Conservation (phyloP, 2,113 vertebrate genomes). For the Xerus inauris region DNA sequence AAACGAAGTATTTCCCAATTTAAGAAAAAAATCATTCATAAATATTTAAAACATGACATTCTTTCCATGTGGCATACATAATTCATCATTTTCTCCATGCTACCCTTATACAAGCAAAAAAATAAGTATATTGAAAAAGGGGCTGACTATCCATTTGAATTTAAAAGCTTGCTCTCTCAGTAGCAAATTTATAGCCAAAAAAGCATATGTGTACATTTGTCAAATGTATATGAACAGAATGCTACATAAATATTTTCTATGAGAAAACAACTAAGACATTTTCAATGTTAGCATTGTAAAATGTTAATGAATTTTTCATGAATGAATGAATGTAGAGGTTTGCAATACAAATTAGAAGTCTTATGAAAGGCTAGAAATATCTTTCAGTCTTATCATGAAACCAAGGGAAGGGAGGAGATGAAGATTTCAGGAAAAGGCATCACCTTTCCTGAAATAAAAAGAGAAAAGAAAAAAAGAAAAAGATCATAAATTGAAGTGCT, state of each 20-base stretch:
- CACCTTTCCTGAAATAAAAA: background rate
- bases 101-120: slow-evolving; percentile 66
- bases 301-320: slow-evolving; percentile 70
- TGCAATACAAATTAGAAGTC: slow-evolving; percentile 46
- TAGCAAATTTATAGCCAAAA: slow-evolving; percentile 56
- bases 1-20: slow-evolving; percentile 59
- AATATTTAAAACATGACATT: slow-evolving; percentile 78
- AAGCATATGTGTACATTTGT: background rate
- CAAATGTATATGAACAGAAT: slow-evolving; percentile 55
- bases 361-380: slow-evolving; percentile 12
- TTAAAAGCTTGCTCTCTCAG: slow-evolving; percentile 21
- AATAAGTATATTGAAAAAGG: slow-evolving; percentile 54
- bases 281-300: slow-evolving; percentile 62
- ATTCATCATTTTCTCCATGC: slow-evolving; percentile 63
- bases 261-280: slow-evolving; percentile 58
- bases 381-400: background rate
- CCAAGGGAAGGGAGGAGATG: background rate
- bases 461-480: background rate
- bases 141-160: slow-evolving; percentile 1
- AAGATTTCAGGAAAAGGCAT: background rate
- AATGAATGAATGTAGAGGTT: slow-evolving; percentile 39
- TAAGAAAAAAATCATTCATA: slow-evolving; percentile 64
- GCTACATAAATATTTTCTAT: slow-evolving; percentile 64
- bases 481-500: background rate
- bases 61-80: slow-evolving; percentile 62